These are phyloP conservation scores for Apodemus sylvaticus DNA, from an alignment of 2,113 vertebrate species.

Conservation along the genomic window DNA sequence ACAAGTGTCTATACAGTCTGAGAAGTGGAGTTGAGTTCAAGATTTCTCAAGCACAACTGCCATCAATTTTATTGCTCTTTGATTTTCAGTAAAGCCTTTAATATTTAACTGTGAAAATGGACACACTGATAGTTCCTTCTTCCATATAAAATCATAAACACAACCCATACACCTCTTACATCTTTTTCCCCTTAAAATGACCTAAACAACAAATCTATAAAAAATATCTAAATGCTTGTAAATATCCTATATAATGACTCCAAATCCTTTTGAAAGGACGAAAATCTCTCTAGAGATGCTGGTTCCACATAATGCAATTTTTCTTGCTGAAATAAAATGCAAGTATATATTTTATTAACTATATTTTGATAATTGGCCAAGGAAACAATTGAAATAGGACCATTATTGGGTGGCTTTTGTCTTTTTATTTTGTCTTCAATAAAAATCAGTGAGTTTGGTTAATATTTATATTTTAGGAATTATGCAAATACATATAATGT, in stretches of 20 bases:
- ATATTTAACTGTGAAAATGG: conserved; percentile 61
- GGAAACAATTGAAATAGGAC: not conserved
- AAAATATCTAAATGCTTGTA: conserved; percentile 53
- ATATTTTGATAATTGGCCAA: conserved; percentile 54
- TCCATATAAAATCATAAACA: conserved; percentile 55
- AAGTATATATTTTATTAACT: not conserved
- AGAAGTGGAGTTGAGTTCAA: conserved; percentile 38
- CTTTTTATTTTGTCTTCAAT: not conserved
- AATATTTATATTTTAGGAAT: conserved; percentile 22
- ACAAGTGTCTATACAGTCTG: not conserved
- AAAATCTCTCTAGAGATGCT: not conserved
- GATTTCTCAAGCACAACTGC: conserved; percentile 59
- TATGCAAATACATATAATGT: not conserved
- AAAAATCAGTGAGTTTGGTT: not conserved
- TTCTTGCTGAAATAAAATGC: conserved; percentile 21
- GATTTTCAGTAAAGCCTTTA: conserved; percentile 61
- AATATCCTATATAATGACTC: conserved; percentile 40
- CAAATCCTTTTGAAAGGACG: conserved; percentile 15
- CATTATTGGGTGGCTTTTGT: not conserved
- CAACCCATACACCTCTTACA: conserved; percentile 1
- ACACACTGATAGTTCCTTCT: conserved; percentile 2
- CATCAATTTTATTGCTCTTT: conserved; percentile 59
- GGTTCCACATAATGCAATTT: not conserved
- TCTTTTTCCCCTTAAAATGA: not conserved
- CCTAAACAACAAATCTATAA: conserved; percentile 33